These are phyloP conservation scores for Serrognathus titanus DNA, from an alignment of 2,888 invertebrate genomes.

Conservation along the genomic window DNA sequence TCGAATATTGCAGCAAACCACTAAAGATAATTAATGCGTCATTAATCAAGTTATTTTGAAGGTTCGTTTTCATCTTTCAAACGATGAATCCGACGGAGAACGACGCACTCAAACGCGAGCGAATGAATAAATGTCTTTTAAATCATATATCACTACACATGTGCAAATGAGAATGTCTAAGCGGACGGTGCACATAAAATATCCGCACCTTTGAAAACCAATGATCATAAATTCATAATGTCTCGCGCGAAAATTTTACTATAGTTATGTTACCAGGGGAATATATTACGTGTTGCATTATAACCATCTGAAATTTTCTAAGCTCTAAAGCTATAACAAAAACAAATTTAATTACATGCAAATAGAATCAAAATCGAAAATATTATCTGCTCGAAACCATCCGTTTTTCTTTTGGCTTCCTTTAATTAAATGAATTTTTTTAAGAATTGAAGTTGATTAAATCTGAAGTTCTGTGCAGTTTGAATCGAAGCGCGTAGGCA, in stretches of 20 bases:
- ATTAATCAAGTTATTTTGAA: constrained; percentile 24
- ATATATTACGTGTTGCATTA: constrained; percentile 4
- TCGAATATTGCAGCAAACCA: constrained; percentile 24
- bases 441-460: too few species aligned
- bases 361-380: too few species aligned
- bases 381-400: too few species aligned
- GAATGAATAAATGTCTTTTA: constrained; percentile 30
- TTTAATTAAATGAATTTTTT: too few species aligned
- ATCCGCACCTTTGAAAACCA: constrained; percentile 28
- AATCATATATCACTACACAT: constrained; percentile 30
- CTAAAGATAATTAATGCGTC: constrained; percentile 27
- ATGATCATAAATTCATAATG: constrained; percentile 31
- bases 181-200: constrained; percentile 27
- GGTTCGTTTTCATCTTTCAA: constrained; percentile 10
- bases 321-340: too few species aligned
- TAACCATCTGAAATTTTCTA: too few species aligned
- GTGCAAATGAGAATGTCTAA: constrained; percentile 33
- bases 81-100: constrained; percentile 10
- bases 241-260: constrained; percentile 25
- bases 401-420: too few species aligned
- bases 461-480: too few species aligned
- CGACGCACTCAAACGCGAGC: neutral
- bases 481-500: too few species aligned
- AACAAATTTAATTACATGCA: too few species aligned
- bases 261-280: constrained; percentile 15